Evolutionary conservation across 2,888 invertebrate genomes (phyloP), one percentile per base, ranked within the genome.

Genomic region (Synanthedon myopaeformis): DNA sequence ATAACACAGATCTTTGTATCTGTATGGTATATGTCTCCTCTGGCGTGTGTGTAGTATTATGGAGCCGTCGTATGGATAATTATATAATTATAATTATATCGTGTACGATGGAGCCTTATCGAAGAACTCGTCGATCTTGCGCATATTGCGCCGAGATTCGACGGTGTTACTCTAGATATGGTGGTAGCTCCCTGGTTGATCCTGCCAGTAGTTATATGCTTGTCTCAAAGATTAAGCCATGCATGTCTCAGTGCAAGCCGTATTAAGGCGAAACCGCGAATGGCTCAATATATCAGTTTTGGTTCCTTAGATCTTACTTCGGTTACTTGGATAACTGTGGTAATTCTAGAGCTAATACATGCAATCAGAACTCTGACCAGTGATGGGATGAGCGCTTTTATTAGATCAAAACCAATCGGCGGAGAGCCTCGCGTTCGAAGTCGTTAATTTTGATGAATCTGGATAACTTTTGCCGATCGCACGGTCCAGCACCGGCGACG

Each of bases 341-440:
- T 42, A 42, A 23, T 23, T 23, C 19, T 23, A 23, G 19, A 23
- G 19, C 19, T 23, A 23, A 23, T 23, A 23, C 19, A 23, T 23
- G 19, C 19, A 23, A 23, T 23, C 19, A 23, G 19, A 23, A 23
- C 19, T 23, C 19, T 23, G 19, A 23, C 19, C 19, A 23, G 19
- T 23, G 19, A 23, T 23, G 19, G 19, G 19, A 23, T 23, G 19
- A 23, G 19, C 19, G 19, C 19, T 23, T 23, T 23, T 23, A 23
- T 23, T 23, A 23, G 19, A 23, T 23, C 19, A 23, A 23, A 23
- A 83, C 81, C 80, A 82, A 82, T 76, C 79, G 76, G 75, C 65
- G 65, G 64, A 62, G 66, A 61, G 63, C 52, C 58, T 61, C 60
- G 19, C 19, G 19, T 23, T 23, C 19, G 19, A 23, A 23, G 19